Evolutionary conservation across 2,888 invertebrate species (phyloP), one percentile per base, ranked within the genome.

Genomic region (Agrotis ipsilon): DNA sequence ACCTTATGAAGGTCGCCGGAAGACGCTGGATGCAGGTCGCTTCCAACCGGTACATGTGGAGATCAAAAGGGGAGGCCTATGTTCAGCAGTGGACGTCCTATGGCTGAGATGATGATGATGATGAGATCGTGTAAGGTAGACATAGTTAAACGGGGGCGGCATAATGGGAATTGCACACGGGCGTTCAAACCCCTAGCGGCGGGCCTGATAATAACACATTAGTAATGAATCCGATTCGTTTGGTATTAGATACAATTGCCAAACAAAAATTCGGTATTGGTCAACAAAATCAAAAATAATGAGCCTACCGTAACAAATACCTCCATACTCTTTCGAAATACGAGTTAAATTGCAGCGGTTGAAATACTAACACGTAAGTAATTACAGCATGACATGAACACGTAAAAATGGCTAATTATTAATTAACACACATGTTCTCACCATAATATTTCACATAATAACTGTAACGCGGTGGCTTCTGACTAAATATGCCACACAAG

Each of bases 391-490:
- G 54, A 66, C 62, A 60, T 55, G 57, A 54, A 57, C 60, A 16
- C 45, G 21, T 61, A 48, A 51, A 81, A 71, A 71, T 54, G 24
- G 32, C 59, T 79, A 79, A 79, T 71, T 79, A 78, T 62, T 79
- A 79, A 79, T 68, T 77, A 78, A 64, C 60, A 49, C 21, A 75
- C 27, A 54, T 57, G 57, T 76, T 61, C 52, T 16, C 78, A 68
- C 72, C 72, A 81, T 68, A 65, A 72, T 68, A 81, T 68, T 65
- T 76, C 78, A 71, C 64, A 77, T 77, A 71, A 68, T 62, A 61
- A 57, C 59, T 32, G 21, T 65, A 72, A 72, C 64, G 48, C 39
- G 43, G 32, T 39, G 39, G 0, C 18, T 54, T 11, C 1, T 54
- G 27, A 18, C n/a, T 32, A 0, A 14, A 32, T 32, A 13, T 5